These are phyloP conservation scores for Baryphthengus martii DNA, from an alignment of 2,113 vertebrate species.

Conservation along the genomic window DNA sequence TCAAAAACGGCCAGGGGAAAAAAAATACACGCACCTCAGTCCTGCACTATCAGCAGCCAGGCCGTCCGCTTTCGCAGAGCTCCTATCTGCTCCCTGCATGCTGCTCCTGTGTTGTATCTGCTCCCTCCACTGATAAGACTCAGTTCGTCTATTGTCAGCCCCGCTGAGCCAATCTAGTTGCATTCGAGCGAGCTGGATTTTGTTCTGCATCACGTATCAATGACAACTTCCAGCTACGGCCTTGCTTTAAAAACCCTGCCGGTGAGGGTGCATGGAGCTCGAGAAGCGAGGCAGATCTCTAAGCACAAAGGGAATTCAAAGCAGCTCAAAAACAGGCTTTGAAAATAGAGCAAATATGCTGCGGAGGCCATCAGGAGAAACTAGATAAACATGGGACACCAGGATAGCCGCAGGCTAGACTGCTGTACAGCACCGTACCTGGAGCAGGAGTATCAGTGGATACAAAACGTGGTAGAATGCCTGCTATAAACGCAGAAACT, in stretches of 20 bases:
- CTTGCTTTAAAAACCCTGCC: slow-evolving; percentile 3
- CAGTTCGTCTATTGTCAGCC: slow-evolving; percentile 41
- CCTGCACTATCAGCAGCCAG: not conserved
- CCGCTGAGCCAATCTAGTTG: slow-evolving; percentile 41
- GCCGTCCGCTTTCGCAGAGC: not conserved
- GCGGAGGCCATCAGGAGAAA: slow-evolving; percentile 2
- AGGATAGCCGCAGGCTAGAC: not conserved
- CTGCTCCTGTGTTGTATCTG: slow-evolving; percentile 35
- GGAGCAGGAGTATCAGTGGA: not conserved
- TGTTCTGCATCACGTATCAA: slow-evolving; percentile 61
- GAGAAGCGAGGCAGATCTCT: not conserved
- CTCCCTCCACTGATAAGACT: slow-evolving; percentile 31
- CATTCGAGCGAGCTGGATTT: slow-evolving; percentile 43
- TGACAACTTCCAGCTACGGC: slow-evolving; percentile 25
- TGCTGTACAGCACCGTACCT: not conserved
- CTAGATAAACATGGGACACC: slow-evolving; percentile 3
- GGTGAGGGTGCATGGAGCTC: not conserved
- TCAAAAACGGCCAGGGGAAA: not conserved
- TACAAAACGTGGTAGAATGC: not conserved
- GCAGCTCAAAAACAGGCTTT: not conserved
- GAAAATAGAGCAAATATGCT: slow-evolving; percentile 20
- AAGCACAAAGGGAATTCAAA: slow-evolving; percentile 56
- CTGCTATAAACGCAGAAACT: not conserved
- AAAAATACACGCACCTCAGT: not conserved
- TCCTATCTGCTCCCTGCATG: slow-evolving; percentile 51